phyloP scores from a whole-genome alignment of 1,140 invertebrate genomes.

The Goniozus legneri region DNA sequence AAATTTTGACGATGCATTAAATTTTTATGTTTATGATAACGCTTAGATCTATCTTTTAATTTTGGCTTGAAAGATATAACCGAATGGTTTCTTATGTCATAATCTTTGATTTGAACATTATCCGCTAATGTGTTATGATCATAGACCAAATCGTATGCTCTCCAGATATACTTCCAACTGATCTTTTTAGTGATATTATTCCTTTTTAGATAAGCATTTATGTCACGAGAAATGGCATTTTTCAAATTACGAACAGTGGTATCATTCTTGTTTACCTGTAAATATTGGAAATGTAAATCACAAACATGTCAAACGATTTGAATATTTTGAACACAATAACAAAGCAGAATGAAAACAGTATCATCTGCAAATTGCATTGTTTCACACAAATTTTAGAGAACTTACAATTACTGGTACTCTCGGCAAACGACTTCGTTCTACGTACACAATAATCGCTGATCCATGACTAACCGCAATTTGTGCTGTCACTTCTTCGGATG shows the following conservation, averaged over 20 bases:
- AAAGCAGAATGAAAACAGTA: neutral
- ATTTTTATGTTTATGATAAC: no score
- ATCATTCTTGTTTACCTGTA: constrained; percentile 41
- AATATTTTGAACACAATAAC: neutral
- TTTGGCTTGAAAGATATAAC: no score
- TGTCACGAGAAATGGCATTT: constrained; percentile 44
- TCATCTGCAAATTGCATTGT: neutral
- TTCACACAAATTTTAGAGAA: neutral
- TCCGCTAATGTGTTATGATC: constrained; percentile 29
- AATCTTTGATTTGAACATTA: constrained; percentile 38
- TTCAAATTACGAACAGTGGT: constrained; percentile 47
- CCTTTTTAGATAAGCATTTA: constrained; percentile 40
- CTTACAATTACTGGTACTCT: constrained; percentile 44
- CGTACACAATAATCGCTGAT: constrained; percentile 47
- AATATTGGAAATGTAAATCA: constrained; percentile 2
- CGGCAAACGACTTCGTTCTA: constrained; percentile 41
- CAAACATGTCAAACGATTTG: neutral
- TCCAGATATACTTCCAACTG: constrained; percentile 52
- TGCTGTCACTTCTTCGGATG: constrained; percentile 46
- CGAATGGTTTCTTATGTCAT: no score
- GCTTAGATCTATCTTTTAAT: no score
- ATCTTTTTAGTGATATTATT: constrained; percentile 43
- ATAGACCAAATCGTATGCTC: constrained; percentile 39
- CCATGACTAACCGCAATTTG: constrained; percentile 48
- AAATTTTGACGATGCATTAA: constrained; percentile 45